A percentile compares a stretch with the other conserved stretches of the same genome.
Conservation (phyloP, 2,888 invertebrate genomes). For the Parthenolecanium corni region DNA sequence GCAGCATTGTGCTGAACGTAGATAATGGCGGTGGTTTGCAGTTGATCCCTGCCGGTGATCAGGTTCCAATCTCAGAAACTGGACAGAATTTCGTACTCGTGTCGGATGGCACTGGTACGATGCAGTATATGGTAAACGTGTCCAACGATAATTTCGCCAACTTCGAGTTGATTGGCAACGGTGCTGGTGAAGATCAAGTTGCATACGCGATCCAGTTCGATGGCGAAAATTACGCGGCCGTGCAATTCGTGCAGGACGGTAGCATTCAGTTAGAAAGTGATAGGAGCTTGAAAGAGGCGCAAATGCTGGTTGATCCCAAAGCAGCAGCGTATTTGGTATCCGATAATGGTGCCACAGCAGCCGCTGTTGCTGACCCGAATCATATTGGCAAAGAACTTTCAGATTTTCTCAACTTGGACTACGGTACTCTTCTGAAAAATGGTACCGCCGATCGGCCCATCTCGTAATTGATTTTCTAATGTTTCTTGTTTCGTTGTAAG, state of each 20-base stretch:
- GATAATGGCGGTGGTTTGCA: not conserved
- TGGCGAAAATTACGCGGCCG: conserved; percentile 7
- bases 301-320: too few relatives aligned
- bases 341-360: not conserved
- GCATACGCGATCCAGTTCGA: conserved; percentile 12
- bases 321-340: not conserved
- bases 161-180: conserved; percentile 4
- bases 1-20: conserved; percentile 10
- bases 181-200: conserved; percentile 9
- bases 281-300: too few relatives aligned
- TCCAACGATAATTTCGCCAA: conserved; percentile 12
- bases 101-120: conserved; percentile 5
- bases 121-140: conserved; percentile 15
- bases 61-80: not conserved
- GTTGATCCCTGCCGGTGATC: not conserved
- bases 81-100: conserved; percentile 16
- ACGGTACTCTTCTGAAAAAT: conserved; percentile 10
- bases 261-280: too few relatives aligned
- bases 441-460: not conserved
- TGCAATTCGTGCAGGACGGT: conserved; percentile 11
- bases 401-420: conserved; percentile 21
- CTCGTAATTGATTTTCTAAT: too few relatives aligned
- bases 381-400: conserved; percentile 21
- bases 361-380: conserved; percentile 1
- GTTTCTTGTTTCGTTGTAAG: too few relatives aligned